phyloP scores from a whole-genome alignment of 2,797 vertebrate species.

The Enoplosus armatus region DNA sequence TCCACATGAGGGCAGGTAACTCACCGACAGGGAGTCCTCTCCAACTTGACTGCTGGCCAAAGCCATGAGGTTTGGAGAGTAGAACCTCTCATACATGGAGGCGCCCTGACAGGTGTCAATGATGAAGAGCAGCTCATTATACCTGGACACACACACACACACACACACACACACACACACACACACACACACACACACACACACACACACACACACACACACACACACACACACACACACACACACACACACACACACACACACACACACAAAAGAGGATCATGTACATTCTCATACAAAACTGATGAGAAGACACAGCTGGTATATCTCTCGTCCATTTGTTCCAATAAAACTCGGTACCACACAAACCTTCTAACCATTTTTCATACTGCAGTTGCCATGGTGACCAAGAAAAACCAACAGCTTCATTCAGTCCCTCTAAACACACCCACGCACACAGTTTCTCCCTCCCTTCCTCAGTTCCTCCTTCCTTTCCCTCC shows the following conservation, averaged over 20 bases:
- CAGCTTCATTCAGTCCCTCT: conserved; percentile 59
- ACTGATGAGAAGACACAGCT: conserved; percentile 40
- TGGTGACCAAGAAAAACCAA: conserved; percentile 70
- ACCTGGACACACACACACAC: conserved; percentile 81
- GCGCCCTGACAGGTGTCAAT: conserved; percentile 99
- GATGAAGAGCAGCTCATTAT: conserved; percentile 97
- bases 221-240: conserved; percentile 22
- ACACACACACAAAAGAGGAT: neutral
- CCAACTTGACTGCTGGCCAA: conserved; percentile 98
- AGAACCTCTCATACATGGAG: conserved; percentile 99
- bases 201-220: conserved; percentile 6
- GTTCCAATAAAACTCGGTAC: conserved; percentile 48
- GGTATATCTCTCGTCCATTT: conserved; percentile 52
- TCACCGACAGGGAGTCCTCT: conserved; percentile 98
- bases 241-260: conserved; percentile 24
- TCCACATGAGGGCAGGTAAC: conserved; percentile 51
- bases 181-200: conserved; percentile 11
- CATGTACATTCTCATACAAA: conserved; percentile 15
- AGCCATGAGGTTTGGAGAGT: conserved; percentile 98
- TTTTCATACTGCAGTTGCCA: conserved; percentile 75
- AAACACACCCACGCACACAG: conserved; percentile 49
- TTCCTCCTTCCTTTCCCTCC: conserved; percentile 16
- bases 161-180: conserved; percentile 23
- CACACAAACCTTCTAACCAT: conserved; percentile 55
- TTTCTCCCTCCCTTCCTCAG: conserved; percentile 15